Percentiles rank a stretch among this genome's conserved stretches.
Conservation (phyloP, 2,113 vertebrate genomes). For the Calonectris borealis region DNA sequence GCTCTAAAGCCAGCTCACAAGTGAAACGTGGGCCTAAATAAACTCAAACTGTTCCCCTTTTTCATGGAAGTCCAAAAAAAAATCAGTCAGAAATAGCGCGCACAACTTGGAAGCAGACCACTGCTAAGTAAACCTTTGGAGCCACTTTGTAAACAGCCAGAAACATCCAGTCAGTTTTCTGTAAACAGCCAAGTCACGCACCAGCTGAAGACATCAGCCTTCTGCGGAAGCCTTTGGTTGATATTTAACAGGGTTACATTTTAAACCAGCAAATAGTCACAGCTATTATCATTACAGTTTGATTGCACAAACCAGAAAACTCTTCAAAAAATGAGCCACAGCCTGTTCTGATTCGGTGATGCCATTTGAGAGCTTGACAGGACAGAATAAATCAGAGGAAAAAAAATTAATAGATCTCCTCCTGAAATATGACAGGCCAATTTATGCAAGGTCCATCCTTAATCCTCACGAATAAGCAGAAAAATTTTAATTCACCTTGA, state of each 20-base stretch:
- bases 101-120: slow-evolving; percentile 43
- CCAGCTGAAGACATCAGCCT: neutral
- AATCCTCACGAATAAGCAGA: neutral
- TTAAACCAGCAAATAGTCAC: neutral
- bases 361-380: neutral
- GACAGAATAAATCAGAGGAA: neutral
- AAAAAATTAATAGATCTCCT: neutral
- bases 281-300: neutral
- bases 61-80: neutral
- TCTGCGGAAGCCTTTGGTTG: neutral
- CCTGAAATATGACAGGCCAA: neutral
- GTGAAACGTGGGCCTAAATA: neutral
- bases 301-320: neutral
- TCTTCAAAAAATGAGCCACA: neutral
- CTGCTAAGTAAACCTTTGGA: slow-evolving; percentile 58
- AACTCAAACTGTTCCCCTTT: neutral
- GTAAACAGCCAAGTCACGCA: slow-evolving; percentile 57
- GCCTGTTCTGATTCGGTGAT: neutral
- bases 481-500: neutral
- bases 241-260: slow-evolving; percentile 36
- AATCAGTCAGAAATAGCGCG: neutral
- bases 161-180: slow-evolving; percentile 48
- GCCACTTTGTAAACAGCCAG: slow-evolving; percentile 63
- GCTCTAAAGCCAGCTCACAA: neutral
- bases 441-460: neutral